Evolutionary conservation across 1,140 invertebrate genomes (phyloP).

Genomic region (Trialeurodes vaporariorum): DNA sequence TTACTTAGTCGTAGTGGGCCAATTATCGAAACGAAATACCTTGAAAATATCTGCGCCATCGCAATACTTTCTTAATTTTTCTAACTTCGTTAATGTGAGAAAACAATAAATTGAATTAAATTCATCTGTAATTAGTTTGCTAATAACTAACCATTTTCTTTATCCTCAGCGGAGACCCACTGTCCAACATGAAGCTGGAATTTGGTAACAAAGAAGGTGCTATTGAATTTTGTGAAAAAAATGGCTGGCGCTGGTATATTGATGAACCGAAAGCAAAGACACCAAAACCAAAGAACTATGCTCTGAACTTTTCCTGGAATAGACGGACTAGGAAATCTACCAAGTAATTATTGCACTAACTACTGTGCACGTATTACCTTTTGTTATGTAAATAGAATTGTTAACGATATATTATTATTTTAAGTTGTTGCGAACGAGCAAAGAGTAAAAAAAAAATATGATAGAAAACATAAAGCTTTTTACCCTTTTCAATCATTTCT

Average conservation of each 20-base stretch:
- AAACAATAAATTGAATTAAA: no score
- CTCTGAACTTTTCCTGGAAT: conserved; percentile 92
- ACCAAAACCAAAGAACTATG: conserved; percentile 79
- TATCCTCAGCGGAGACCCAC: conserved; percentile 72
- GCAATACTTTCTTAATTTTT: no score
- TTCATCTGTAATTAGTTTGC: no score
- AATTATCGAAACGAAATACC: no score
- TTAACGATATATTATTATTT: no score
- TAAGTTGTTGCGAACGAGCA: no score
- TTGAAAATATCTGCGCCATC: no score
- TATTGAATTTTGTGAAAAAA: conserved; percentile 84
- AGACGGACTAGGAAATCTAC: conserved; percentile 86
- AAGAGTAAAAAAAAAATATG: no score
- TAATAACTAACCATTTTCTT: conserved; percentile 25
- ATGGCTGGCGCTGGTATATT: conserved; percentile 83
- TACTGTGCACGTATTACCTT: not conserved
- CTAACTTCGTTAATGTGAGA: no score
- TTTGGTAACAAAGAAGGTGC: conserved; percentile 78
- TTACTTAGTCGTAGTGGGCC: no score
- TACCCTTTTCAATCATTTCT: no score
- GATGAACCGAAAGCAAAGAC: conserved; percentile 55
- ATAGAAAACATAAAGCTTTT: no score
- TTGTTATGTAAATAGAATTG: not conserved
- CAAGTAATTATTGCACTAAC: conserved; percentile 53
- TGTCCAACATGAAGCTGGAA: conserved; percentile 80